Evolutionary conservation across 2,888 invertebrate species (phyloP).

Genomic region (Pollenia angustigena): DNA sequence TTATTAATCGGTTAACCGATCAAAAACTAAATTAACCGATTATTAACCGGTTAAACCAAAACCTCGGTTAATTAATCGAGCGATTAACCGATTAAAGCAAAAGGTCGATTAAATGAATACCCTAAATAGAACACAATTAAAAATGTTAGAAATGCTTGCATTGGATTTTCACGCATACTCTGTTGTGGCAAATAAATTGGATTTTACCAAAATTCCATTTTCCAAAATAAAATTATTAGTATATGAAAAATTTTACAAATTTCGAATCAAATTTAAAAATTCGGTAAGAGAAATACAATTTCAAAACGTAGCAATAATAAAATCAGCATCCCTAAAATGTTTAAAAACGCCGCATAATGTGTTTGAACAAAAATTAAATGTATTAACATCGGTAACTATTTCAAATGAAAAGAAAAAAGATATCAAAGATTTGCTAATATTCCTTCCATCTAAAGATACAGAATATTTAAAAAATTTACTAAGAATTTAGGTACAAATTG

Average conservation of each 20-base stretch:
- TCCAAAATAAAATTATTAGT: not conserved
- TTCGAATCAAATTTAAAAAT: not conserved
- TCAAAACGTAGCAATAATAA: not conserved
- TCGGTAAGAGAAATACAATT: not conserved
- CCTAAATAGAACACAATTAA: not conserved
- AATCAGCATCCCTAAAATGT: not conserved
- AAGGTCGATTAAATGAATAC: too few relatives aligned
- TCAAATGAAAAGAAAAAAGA: not conserved
- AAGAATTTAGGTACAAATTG: not conserved
- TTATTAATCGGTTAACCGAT: too few relatives aligned
- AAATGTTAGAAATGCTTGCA: not conserved
- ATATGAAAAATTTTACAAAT: not conserved
- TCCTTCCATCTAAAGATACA: too few relatives aligned
- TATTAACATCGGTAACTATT: not conserved
- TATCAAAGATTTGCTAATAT: not conserved
- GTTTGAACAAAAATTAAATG: not conserved
- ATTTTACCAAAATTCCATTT: not conserved
- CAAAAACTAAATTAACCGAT: too few relatives aligned
- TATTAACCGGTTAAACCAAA: too few relatives aligned
- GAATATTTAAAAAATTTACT: not conserved
- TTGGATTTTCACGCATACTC: not conserved
- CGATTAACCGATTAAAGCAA: too few relatives aligned
- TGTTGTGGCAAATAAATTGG: conserved; percentile 1
- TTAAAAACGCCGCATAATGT: not conserved
- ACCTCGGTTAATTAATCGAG: too few relatives aligned